phyloP scores from a whole-genome alignment of 2,888 invertebrate species.

The Phragmatobia fuliginosa region DNA sequence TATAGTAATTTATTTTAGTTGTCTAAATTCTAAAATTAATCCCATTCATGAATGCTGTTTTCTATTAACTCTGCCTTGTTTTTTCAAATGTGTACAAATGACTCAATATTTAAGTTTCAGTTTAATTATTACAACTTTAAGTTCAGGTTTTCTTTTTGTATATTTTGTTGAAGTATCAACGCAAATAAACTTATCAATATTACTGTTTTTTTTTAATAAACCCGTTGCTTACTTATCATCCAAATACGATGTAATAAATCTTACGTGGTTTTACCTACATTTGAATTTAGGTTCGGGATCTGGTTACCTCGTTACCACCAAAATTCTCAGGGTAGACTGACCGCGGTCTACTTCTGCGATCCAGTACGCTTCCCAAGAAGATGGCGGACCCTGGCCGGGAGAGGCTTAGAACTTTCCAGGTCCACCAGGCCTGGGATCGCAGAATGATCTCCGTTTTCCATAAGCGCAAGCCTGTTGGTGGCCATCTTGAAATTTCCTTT shows the following conservation, averaged over 20 bases:
- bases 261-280: not conserved
- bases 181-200: not conserved
- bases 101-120: not conserved
- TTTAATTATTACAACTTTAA: not conserved
- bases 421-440: too few species aligned
- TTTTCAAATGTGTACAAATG: not conserved
- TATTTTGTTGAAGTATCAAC: not conserved
- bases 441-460: too few species aligned
- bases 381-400: too few species aligned
- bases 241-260: not conserved
- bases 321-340: too few species aligned
- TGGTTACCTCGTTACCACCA: too few species aligned
- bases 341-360: too few species aligned
- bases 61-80: not conserved
- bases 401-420: too few species aligned
- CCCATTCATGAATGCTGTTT: not conserved
- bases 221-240: not conserved
- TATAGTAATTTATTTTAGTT: conserved; percentile 57
- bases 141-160: not conserved
- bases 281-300: too few species aligned
- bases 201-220: not conserved
- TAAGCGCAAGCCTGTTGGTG: too few species aligned
- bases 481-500: too few species aligned
- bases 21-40: not conserved
- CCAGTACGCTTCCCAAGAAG: too few species aligned